A percentile compares a stretch with the other conserved stretches of the same genome.
phyloP scores from a whole-genome alignment of 1,140 invertebrate genomes.

The Magallana ariakensis region DNA sequence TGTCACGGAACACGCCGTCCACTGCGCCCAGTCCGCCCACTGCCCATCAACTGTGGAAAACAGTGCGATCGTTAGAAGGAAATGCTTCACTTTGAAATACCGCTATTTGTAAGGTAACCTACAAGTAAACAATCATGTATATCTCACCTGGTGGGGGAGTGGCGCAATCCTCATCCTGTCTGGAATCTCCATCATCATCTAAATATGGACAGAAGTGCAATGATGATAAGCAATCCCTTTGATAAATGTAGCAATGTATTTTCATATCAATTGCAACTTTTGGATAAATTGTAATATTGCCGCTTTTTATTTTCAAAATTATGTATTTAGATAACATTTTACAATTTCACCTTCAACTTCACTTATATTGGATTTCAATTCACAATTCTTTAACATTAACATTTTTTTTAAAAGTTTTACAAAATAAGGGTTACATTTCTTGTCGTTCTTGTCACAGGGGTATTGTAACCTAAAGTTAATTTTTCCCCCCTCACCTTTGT shows the following conservation, averaged over 20 bases:
- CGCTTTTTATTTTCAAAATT: too few relatives aligned
- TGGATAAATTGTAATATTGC: too few relatives aligned
- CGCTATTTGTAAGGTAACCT: background rate
- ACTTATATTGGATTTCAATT: too few relatives aligned
- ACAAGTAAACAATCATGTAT: background rate
- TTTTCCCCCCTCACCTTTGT: background rate
- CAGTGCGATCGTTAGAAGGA: background rate
- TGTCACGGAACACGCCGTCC: slow-evolving; percentile 84
- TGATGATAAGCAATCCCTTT: background rate
- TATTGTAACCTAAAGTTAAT: too few relatives aligned
- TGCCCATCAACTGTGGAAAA: slow-evolving; percentile 81
- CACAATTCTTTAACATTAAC: too few relatives aligned
- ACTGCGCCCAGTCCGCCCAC: slow-evolving; percentile 84
- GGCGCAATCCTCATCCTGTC: slow-evolving; percentile 67
- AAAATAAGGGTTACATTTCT: too few relatives aligned
- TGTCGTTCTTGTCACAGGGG: too few relatives aligned
- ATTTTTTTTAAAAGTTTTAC: too few relatives aligned
- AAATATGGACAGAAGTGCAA: background rate
- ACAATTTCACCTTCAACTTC: too few relatives aligned
- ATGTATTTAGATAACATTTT: too few relatives aligned
- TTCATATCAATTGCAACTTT: too few relatives aligned
- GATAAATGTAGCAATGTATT: too few relatives aligned
- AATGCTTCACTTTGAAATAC: background rate
- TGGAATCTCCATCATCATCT: slow-evolving; percentile 67
- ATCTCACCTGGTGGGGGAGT: slow-evolving; percentile 59